Evolutionary conservation across 2,888 invertebrate species (phyloP), one percentile per base, ranked within the genome.

Genomic region (Lithophane leautieri): DNA sequence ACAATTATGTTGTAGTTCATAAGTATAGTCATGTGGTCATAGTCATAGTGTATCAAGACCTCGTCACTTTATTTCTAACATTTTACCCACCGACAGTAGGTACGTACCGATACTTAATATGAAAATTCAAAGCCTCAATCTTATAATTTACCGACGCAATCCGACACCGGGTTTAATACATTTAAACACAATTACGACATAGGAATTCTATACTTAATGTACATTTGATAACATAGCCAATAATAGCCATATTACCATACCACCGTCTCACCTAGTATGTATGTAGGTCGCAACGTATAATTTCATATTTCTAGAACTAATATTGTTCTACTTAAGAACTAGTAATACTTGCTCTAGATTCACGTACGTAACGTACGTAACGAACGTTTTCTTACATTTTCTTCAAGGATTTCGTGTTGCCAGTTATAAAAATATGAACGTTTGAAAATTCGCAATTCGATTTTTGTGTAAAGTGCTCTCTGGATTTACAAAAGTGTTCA

Each of bases 81-180:
- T 28, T 42, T 71, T 22, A 58, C 11, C 6, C 1, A 4, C 4
- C 28, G 44, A 63, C 70, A 62, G 74, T n/a, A n/a, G n/a, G n/a
- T 79, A 81, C 76, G 12, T 47, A 73, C 61, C 9, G 70, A 73
- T 63, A 82, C 76, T 79, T 71, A 77, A 81, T 83, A 88, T 83
- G 80, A 83, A 85, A 86, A 85, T 84, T 68, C 50, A 78, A 75
- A 82, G 73, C 72, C 79, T 82, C 76, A 83, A 85, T 82, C 73
- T 66, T 63, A 78, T 81, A 86, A 88, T 87, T 85, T 82, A 89
- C 72, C 65, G 68, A 66, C 62, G 78, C 76, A 79, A 87, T 77
- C 71, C 54, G 68, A 88, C 77, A 85, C 83, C 70, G 42, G 60
- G 60, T 74, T 72, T 80, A 69, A 76, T 73, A 75, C 62, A 77